Evolutionary conservation across 2,797 vertebrate species (phyloP).

Genomic region (Lithobates pipiens): DNA sequence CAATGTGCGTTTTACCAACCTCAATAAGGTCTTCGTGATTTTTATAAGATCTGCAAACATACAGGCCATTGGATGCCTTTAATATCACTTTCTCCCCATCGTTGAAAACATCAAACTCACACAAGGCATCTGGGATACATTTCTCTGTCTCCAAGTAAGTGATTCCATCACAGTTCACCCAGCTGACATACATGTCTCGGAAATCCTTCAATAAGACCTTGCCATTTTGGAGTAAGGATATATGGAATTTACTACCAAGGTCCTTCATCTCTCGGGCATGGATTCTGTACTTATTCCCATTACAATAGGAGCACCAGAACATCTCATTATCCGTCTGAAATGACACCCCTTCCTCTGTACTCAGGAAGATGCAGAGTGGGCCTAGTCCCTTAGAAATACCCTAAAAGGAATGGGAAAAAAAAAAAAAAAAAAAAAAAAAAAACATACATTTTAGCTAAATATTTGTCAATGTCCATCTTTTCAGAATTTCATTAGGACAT

Average conservation of each 20-base stretch:
- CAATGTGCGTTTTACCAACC: neutral
- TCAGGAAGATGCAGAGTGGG: constrained; percentile 5
- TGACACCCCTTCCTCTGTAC: constrained; percentile 44
- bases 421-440: too few relatives aligned
- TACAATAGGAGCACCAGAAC: constrained; percentile 33
- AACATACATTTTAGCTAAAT: too few relatives aligned
- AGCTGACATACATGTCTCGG: constrained; percentile 48
- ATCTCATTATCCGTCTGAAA: constrained; percentile 53
- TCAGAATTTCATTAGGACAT: too few relatives aligned
- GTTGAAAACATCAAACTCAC: constrained; percentile 51
- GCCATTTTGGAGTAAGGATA: constrained; percentile 31
- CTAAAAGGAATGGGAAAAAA: neutral
- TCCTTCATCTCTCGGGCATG: constrained; percentile 29
- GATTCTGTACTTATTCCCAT: neutral
- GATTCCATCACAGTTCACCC: neutral
- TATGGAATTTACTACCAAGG: constrained; percentile 30
- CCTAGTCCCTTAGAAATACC: constrained; percentile 46
- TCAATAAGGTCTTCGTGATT: constrained; percentile 24
- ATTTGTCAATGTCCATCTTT: too few relatives aligned
- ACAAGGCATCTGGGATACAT: constrained; percentile 10
- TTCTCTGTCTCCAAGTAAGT: constrained; percentile 33
- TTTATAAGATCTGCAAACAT: constrained; percentile 33
- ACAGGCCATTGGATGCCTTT: constrained; percentile 50
- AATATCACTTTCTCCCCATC: constrained; percentile 42
- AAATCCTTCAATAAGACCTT: constrained; percentile 35